Conservation (phyloP, 2,888 invertebrate genomes). For the Xanthorhoe designata region DNA sequence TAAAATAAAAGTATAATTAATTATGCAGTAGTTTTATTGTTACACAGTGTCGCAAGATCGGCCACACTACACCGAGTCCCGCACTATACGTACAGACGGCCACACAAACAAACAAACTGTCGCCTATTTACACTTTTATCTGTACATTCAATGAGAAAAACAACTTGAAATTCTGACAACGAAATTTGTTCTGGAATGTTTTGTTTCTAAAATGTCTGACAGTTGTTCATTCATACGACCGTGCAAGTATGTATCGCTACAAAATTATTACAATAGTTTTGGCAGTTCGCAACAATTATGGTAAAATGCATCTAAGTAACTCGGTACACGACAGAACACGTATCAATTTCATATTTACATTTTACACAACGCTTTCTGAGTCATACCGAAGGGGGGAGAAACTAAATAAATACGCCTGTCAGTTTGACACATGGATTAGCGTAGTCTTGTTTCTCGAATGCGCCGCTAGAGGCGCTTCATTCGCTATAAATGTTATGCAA, state of each 20-base stretch:
- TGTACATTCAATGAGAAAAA: conserved; percentile 29
- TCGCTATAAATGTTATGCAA: neutral
- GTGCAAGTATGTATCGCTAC: conserved; percentile 62
- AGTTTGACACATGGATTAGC: conserved; percentile 14
- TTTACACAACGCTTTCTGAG: conserved; percentile 56
- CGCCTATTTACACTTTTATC: conserved; percentile 31
- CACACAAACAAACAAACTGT: conserved; percentile 46
- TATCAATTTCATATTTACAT: conserved; percentile 74
- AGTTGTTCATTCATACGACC: conserved; percentile 48
- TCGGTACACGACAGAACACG: conserved; percentile 69
- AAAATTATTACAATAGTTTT: conserved; percentile 82
- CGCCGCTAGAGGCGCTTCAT: neutral
- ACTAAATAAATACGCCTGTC: conserved; percentile 51
- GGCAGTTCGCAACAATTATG: conserved; percentile 82
- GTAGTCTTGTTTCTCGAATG: conserved; percentile 3
- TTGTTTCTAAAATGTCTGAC: conserved; percentile 23
- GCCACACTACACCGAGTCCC: conserved; percentile 61
- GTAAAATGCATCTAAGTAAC: conserved; percentile 82
- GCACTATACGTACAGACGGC: conserved; percentile 49
- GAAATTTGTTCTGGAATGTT: conserved; percentile 30
- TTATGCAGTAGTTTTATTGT: conserved; percentile 83
- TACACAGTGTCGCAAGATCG: conserved; percentile 71
- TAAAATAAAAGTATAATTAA: conserved; percentile 55
- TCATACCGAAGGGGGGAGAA: conserved; percentile 51
- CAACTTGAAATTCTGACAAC: conserved; percentile 4